Evolutionary conservation across 2,797 vertebrate species (phyloP).

Genomic region (Fringilla coelebs): DNA sequence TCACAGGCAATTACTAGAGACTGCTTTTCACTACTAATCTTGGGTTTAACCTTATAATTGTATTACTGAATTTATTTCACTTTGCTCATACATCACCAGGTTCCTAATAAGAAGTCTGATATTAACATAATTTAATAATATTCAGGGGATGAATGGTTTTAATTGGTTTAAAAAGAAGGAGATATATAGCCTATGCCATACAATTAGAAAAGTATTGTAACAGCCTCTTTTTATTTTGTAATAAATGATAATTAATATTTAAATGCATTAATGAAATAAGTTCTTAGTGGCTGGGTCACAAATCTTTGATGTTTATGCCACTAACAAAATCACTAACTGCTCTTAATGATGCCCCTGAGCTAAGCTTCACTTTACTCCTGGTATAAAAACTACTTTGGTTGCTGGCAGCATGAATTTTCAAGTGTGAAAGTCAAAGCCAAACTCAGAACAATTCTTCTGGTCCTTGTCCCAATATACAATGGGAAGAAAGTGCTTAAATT

Average conservation of each 20-base stretch:
- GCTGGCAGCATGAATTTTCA: not conserved
- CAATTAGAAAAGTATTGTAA: constrained; percentile 1
- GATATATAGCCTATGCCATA: not conserved
- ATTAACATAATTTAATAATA: constrained; percentile 59
- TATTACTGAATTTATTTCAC: constrained; percentile 46
- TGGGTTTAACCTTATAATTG: constrained; percentile 52
- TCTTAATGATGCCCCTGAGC: constrained; percentile 16
- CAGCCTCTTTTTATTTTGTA: constrained; percentile 18
- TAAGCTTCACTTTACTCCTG: constrained; percentile 13
- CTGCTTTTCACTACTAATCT: constrained; percentile 57
- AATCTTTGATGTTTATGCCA: constrained; percentile 3
- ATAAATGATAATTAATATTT: constrained; percentile 58
- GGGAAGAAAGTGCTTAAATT: not conserved
- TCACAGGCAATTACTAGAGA: constrained; percentile 60
- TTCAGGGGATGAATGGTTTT: constrained; percentile 39
- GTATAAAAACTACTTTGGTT: not conserved
- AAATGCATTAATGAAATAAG: constrained; percentile 39
- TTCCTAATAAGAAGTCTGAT: constrained; percentile 42
- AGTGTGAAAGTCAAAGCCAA: not conserved
- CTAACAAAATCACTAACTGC: constrained; percentile 34
- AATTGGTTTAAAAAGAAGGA: constrained; percentile 44
- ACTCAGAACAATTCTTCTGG: not conserved
- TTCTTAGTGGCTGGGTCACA: not conserved
- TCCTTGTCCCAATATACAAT: not conserved
- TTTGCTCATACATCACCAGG: constrained; percentile 7